Evolutionary conservation across 2,113 vertebrate species (phyloP).

Genomic region (Ornithorhynchus anatinus): DNA sequence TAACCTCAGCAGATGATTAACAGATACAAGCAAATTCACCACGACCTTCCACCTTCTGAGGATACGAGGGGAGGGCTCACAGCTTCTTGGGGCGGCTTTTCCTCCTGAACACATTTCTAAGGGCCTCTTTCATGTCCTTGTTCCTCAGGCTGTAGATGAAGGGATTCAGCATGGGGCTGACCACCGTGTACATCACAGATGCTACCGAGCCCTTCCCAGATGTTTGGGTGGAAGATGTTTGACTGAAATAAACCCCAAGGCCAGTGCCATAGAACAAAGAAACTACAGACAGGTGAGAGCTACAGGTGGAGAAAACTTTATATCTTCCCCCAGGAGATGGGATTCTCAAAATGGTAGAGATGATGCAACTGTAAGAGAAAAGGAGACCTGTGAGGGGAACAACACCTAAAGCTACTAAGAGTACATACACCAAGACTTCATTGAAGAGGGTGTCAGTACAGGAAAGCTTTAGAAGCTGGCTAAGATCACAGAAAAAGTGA

Average conservation of each 20-base stretch:
- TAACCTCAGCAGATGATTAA: too few relatives aligned
- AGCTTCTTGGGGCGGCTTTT: background rate
- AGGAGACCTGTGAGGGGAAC: background rate
- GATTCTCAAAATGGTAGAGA: background rate
- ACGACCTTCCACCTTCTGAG: too few relatives aligned
- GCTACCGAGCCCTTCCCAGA: slow-evolving; percentile 47
- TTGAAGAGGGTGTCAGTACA: slow-evolving; percentile 35
- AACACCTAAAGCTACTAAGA: too few relatives aligned
- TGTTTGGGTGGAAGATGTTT: slow-evolving; percentile 37
- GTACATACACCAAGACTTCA: slow-evolving; percentile 13
- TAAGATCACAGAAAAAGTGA: slow-evolving; percentile 48
- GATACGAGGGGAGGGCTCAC: too few relatives aligned
- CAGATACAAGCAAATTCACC: too few relatives aligned
- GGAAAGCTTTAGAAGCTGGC: slow-evolving; percentile 37
- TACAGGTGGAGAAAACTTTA: slow-evolving; percentile 31
- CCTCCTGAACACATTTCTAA: slow-evolving; percentile 1
- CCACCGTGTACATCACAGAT: slow-evolving; percentile 47
- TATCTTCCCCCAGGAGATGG: slow-evolving; percentile 9
- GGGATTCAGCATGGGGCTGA: slow-evolving; percentile 58
- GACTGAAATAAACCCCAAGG: slow-evolving; percentile 18
- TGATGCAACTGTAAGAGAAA: slow-evolving; percentile 12
- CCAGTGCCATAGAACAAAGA: slow-evolving; percentile 40
- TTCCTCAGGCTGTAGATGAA: slow-evolving; percentile 57
- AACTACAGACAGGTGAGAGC: slow-evolving; percentile 19
- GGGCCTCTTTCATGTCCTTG: slow-evolving; percentile 45